phyloP scores from a whole-genome alignment of 2,797 vertebrate species.

The Hydrocynus forskahlii region DNA sequence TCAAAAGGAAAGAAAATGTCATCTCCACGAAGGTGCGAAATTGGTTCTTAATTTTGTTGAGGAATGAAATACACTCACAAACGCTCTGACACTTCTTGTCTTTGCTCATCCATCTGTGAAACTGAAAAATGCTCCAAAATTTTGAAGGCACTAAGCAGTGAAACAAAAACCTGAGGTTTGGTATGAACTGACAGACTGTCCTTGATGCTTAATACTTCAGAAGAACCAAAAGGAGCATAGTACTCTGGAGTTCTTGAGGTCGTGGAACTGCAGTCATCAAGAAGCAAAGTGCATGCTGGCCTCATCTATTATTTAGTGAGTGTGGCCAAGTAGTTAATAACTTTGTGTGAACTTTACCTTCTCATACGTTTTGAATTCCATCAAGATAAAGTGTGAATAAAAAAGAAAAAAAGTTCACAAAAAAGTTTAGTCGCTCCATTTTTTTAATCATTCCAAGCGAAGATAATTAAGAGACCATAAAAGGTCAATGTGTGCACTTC shows the following conservation, averaged over 20 bases:
- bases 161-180: not conserved
- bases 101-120: not conserved
- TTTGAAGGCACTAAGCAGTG: not conserved
- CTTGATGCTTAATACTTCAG: not conserved
- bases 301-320: not conserved
- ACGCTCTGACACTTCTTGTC: not conserved
- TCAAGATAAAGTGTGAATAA: not conserved
- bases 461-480: not conserved
- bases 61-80: not conserved
- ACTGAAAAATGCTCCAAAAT: not conserved
- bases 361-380: not conserved
- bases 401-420: no score
- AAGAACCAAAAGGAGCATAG: not conserved
- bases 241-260: not conserved
- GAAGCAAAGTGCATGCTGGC: not conserved
- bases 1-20: constrained; percentile 5
- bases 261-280: not conserved
- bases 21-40: not conserved
- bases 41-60: not conserved
- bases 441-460: constrained; percentile 11
- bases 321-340: no score
- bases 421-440: no score
- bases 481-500: not conserved
- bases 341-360: not conserved
- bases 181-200: not conserved